Conservation (phyloP, 2,797 vertebrate genomes). For the Corythornis leucogaster region DNA sequence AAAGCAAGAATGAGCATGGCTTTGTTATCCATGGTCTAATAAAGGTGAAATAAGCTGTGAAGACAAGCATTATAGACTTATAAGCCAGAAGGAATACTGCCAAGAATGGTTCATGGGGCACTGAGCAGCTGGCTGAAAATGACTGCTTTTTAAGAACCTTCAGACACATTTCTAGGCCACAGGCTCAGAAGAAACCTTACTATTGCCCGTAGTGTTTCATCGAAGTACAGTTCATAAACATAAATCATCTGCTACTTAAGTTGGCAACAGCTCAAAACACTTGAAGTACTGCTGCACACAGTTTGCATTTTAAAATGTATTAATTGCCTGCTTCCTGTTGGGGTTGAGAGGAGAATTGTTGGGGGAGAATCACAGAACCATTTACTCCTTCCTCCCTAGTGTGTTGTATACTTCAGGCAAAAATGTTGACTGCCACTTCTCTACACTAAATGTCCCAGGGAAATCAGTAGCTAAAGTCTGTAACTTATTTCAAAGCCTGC, state of each 20-base stretch:
- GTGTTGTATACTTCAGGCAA: rapidly evolving
- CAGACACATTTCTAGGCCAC: neutral
- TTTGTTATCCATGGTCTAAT: slow-evolving; percentile 34
- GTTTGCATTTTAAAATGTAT: neutral
- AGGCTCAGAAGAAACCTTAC: neutral
- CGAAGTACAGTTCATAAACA: neutral
- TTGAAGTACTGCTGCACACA: neutral
- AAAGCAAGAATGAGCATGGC: neutral
- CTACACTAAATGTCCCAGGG: neutral
- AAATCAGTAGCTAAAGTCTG: neutral
- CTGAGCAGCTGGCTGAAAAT: slow-evolving; percentile 24
- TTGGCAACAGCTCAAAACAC: neutral
- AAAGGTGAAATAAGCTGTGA: slow-evolving; percentile 57
- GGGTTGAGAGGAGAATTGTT: neutral
- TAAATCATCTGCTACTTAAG: neutral
- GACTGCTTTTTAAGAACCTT: slow-evolving; percentile 9
- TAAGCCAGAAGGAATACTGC: slow-evolving; percentile 16
- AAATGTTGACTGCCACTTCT: neutral
- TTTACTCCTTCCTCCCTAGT: neutral
- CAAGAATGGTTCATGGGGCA: slow-evolving; percentile 37
- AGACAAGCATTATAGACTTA: slow-evolving; percentile 9
- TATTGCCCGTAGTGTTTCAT: neutral
- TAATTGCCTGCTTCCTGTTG: neutral
- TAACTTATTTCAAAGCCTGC: neutral
- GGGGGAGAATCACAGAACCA: neutral